Evolutionary conservation across 2,888 invertebrate genomes (phyloP).

Genomic region (Drepanosiphum platanoidis): DNA sequence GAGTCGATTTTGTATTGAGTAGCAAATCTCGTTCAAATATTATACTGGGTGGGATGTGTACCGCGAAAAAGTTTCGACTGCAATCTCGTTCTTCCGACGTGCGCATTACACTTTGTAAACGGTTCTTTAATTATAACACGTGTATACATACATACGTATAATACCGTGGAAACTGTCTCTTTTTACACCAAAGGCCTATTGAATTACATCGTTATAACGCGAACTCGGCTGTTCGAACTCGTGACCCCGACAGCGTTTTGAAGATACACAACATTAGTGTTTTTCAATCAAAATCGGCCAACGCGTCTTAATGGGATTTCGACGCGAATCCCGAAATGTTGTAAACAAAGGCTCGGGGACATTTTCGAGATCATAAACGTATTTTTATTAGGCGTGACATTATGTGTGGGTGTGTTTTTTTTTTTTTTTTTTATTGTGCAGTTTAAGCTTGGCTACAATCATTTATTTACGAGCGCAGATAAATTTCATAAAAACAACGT

Average conservation of each 20-base stretch:
- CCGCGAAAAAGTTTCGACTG: background rate
- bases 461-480: background rate
- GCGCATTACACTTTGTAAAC: no score
- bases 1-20: background rate
- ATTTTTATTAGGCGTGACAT: background rate
- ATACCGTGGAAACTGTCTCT: no score
- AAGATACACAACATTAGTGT: background rate
- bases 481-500: background rate
- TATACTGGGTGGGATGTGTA: background rate
- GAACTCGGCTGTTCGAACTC: background rate
- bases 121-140: no score
- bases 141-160: no score
- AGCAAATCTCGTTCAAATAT: background rate
- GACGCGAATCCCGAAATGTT: background rate
- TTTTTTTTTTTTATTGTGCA: background rate
- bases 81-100: background rate
- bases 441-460: background rate
- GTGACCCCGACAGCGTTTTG: background rate
- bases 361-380: background rate
- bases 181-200: background rate
- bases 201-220: constrained; percentile 25
- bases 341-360: background rate
- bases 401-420: no score
- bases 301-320: background rate
- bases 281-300: background rate